Evolutionary conservation across 2,888 invertebrate genomes (phyloP).

Genomic region (Chymomyza caudatula): DNA sequence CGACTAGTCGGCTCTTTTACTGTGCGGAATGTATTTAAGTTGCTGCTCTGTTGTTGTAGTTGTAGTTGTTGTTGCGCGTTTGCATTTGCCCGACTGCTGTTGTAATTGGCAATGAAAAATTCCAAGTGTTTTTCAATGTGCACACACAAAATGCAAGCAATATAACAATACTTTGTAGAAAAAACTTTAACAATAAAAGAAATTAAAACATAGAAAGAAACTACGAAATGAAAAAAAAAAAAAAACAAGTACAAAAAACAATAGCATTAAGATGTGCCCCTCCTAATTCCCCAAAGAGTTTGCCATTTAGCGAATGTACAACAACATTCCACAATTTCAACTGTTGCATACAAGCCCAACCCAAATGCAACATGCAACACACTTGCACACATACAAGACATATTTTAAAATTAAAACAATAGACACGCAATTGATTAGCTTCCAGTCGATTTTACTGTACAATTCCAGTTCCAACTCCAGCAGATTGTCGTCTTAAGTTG

Average conservation of each 20-base stretch:
- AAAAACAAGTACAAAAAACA: not conserved
- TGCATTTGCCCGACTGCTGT: slow-evolving; percentile 7
- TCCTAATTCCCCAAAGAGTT: not conserved
- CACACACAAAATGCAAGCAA: slow-evolving; percentile 3
- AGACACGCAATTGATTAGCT: not conserved
- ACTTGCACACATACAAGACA: not conserved
- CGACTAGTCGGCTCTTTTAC: slow-evolving; percentile 31
- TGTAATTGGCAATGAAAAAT: slow-evolving; percentile 59
- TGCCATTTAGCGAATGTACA: not conserved
- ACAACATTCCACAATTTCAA: not conserved
- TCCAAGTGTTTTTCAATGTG: slow-evolving; percentile 56
- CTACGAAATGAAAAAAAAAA: not conserved
- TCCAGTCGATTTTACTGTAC: not conserved
- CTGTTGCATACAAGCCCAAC: not conserved
- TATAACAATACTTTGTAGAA: not conserved
- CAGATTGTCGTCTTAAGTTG: too few species aligned
- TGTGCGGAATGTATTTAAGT: slow-evolving; percentile 46
- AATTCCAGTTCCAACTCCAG: too few species aligned
- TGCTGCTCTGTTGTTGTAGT: too few species aligned
- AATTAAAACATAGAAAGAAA: not conserved
- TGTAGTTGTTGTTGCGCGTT: not conserved
- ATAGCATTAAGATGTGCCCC: not conserved
- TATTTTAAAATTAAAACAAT: not conserved
- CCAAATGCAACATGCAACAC: not conserved
- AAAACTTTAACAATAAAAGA: not conserved